phyloP scores from a whole-genome alignment of 1,140 invertebrate species.

The Caenorhabditis elegans region WBcel235 BX284605.5:2713001-2713500 shows the following conservation, averaged over 20 bases:
- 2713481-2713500: too few species aligned
- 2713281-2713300: background rate
- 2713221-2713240: slow-evolving; percentile 15
- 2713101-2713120: background rate
- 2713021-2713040: background rate
- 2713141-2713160: background rate
- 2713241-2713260: background rate
- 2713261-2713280: background rate
- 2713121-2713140: slow-evolving; percentile 34
- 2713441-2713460: too few species aligned
- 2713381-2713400: background rate
- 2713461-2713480: too few species aligned
- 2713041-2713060: background rate
- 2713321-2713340: background rate
- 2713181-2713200: background rate
- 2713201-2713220: slow-evolving; percentile 24
- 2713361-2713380: background rate
- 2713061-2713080: slow-evolving; percentile 2
- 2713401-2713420: background rate
- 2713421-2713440: background rate
- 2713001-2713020: background rate
- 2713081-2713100: slow-evolving; percentile 1
- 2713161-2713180: slow-evolving; percentile 2
- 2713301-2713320: too few species aligned
- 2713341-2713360: background rate